These are phyloP conservation scores for Calyptommatus sinebrachiatus DNA, from an alignment of 2,113 vertebrate species.

Conservation along the genomic window DNA sequence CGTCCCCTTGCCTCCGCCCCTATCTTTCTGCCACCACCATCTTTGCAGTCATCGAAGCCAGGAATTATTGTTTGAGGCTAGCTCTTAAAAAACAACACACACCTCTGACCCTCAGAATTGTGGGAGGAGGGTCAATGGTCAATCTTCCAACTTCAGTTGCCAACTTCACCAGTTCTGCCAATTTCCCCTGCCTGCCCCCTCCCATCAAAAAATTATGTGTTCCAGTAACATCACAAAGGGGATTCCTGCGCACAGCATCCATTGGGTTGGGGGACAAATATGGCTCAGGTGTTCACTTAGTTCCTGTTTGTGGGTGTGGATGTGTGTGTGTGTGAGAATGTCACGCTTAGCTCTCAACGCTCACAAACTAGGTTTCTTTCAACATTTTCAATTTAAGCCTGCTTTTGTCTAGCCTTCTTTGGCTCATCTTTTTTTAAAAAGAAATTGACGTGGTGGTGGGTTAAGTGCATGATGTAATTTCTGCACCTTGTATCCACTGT, in stretches of 20 bases:
- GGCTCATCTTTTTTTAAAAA: not conserved
- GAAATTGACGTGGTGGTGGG: not conserved
- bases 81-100: constrained; percentile 39
- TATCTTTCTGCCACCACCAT: not conserved
- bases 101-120: constrained; percentile 55
- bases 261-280: constrained; percentile 46
- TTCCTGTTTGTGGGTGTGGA: constrained; percentile 48
- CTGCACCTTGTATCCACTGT: not conserved
- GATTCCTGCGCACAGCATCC: constrained; percentile 51
- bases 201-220: constrained; percentile 36
- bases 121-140: constrained; percentile 33
- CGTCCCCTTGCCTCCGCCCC: constrained; percentile 19
- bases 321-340: constrained; percentile 32
- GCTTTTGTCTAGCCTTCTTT: not conserved
- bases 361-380: constrained; percentile 41
- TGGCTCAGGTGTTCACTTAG: constrained; percentile 62
- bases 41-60: not conserved
- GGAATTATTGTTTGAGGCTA: not conserved
- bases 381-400: constrained; percentile 21
- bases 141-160: constrained; percentile 22
- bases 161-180: constrained; percentile 52
- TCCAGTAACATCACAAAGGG: constrained; percentile 66
- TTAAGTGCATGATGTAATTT: not conserved
- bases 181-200: constrained; percentile 9
- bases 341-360: constrained; percentile 50